Conservation (phyloP, 2,888 invertebrate species). For the Pandemis cinnamomeana region DNA sequence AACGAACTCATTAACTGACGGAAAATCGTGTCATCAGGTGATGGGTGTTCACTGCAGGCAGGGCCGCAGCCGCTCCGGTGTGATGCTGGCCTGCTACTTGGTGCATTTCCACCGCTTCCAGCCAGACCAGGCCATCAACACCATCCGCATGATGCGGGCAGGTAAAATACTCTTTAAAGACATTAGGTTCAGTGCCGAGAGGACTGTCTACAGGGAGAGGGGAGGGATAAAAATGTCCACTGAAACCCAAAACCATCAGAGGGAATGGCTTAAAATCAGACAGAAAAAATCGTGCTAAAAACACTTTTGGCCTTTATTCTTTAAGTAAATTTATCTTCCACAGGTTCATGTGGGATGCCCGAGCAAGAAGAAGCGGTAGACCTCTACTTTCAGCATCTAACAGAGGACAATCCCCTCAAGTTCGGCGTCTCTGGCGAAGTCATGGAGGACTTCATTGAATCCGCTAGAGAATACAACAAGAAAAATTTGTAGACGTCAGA, state of each 20-base stretch:
- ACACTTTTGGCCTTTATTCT: neutral
- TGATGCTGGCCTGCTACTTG: constrained; percentile 90
- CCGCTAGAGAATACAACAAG: constrained; percentile 69
- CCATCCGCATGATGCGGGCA: constrained; percentile 83
- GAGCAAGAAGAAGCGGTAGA: constrained; percentile 76
- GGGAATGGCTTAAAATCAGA: neutral
- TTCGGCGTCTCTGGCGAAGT: constrained; percentile 73
- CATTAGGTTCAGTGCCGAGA: neutral
- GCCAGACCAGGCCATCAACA: constrained; percentile 86
- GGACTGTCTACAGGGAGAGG: too few species aligned
- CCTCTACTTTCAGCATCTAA: constrained; percentile 68
- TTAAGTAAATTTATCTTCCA: constrained; percentile 29
- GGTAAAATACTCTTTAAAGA: constrained; percentile 58
- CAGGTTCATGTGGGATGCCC: constrained; percentile 72
- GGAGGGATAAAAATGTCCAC: neutral
- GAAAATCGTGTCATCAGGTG: constrained; percentile 70
- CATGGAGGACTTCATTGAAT: constrained; percentile 74
- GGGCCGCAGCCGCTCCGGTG: constrained; percentile 88
- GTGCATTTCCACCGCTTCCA: constrained; percentile 85
- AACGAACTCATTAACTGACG: neutral
- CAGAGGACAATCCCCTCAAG: constrained; percentile 72
- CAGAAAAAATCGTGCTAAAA: neutral
- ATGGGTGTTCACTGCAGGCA: constrained; percentile 89
- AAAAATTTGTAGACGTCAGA: constrained; percentile 54
- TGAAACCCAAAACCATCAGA: neutral